These are phyloP conservation scores for Natrix natrix DNA, from an alignment of 2,797 vertebrate genomes.

Conservation along the genomic window DNA sequence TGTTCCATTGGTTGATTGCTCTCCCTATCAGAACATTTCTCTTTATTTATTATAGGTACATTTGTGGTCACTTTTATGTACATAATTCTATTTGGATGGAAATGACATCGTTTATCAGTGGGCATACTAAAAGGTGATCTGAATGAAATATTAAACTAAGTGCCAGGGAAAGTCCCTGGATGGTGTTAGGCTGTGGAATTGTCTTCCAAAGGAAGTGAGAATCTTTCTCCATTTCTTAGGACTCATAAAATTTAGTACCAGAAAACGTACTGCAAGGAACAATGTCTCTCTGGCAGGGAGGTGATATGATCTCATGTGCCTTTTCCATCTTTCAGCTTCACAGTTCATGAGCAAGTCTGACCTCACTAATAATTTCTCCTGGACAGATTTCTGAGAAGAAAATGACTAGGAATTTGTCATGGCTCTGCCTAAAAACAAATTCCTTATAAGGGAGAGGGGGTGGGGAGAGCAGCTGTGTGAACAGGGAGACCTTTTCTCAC, in stretches of 20 bases:
- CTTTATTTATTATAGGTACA: too few relatives aligned
- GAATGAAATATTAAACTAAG: conserved; percentile 24
- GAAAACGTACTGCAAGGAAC: conserved; percentile 49
- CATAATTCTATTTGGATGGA: not conserved
- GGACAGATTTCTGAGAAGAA: conserved; percentile 38
- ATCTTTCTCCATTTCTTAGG: conserved; percentile 36
- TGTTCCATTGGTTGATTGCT: too few relatives aligned
- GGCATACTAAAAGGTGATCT: conserved; percentile 15
- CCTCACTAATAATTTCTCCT: conserved; percentile 24
- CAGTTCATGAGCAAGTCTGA: conserved; percentile 36
- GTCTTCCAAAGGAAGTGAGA: conserved; percentile 47
- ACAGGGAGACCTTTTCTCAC: not conserved
- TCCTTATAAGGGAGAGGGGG: not conserved
- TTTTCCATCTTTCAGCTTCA: conserved; percentile 47
- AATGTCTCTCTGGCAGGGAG: conserved; percentile 42
- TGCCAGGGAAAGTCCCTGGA: conserved; percentile 36
- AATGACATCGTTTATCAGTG: conserved; percentile 22
- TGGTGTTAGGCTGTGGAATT: not conserved
- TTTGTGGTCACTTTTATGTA: not conserved
- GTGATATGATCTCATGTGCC: conserved; percentile 47
- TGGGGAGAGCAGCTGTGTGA: not conserved
- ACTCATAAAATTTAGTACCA: conserved; percentile 42
- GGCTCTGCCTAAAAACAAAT: conserved; percentile 1
- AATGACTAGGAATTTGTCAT: not conserved
- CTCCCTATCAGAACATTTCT: too few relatives aligned